These are phyloP conservation scores for Triplophysa yarkandensis DNA, from an alignment of 2,797 vertebrate species.

Conservation along the genomic window DNA sequence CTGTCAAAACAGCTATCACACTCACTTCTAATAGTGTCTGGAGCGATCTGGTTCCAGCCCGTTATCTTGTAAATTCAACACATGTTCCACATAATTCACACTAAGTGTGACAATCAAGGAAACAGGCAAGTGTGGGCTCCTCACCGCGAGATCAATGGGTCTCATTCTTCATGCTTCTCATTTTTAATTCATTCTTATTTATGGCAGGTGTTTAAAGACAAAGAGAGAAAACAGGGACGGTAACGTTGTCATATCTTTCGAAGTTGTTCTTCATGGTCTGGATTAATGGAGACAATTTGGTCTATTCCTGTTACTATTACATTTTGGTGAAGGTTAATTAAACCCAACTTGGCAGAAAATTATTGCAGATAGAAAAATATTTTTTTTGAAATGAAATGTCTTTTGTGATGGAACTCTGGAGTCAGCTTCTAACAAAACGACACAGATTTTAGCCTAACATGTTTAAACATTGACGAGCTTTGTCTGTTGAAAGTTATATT, in stretches of 20 bases:
- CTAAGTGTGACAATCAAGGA: conserved; percentile 62
- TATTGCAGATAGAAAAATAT: not conserved
- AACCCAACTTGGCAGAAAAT: conserved; percentile 9
- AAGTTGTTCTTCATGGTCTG: conserved; percentile 45
- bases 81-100: conserved; percentile 64
- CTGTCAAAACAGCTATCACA: conserved; percentile 57
- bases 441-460: not conserved
- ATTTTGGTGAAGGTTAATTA: conserved; percentile 28
- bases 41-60: conserved; percentile 52
- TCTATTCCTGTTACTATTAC: conserved; percentile 6
- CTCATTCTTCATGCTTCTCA: conserved; percentile 63
- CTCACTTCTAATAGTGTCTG: conserved; percentile 56
- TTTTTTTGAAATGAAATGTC: not conserved
- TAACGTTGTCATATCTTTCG: conserved; percentile 40
- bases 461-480: not conserved
- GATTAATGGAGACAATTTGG: conserved; percentile 30
- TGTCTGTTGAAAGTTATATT: not conserved
- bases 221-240: conserved; percentile 48
- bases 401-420: conserved; percentile 5
- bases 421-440: not conserved
- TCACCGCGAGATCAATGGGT: conserved; percentile 65
- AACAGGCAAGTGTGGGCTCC: conserved; percentile 56
- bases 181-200: conserved; percentile 70
- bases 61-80: conserved; percentile 66
- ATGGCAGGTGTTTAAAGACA: conserved; percentile 61